Evolutionary conservation across 1,140 invertebrate genomes (phyloP).

Genomic region (Andricus grossulariae): DNA sequence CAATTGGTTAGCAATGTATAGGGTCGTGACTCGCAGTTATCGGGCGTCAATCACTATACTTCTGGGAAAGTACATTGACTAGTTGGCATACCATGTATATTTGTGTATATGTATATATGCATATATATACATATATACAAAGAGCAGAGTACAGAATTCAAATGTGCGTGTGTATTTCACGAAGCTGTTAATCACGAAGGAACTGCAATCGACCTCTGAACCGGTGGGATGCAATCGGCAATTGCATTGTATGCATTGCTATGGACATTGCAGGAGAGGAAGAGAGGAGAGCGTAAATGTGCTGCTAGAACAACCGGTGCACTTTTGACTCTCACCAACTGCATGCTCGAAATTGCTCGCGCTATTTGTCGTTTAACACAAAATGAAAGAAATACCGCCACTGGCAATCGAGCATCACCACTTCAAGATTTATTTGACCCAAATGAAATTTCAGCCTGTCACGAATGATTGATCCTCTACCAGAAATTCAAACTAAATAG

Average conservation of each 20-base stretch:
- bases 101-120: no score
- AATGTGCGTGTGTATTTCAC: conserved; percentile 44
- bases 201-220: conserved; percentile 53
- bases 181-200: conserved; percentile 58
- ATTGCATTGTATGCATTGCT: conserved; percentile 63
- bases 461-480: no score
- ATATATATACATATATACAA: background rate
- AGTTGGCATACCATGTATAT: background rate
- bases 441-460: background rate
- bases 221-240: conserved; percentile 54
- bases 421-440: conserved; percentile 23
- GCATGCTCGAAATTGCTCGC: conserved; percentile 50
- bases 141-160: background rate
- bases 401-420: conserved; percentile 21
- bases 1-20: background rate
- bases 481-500: no score
- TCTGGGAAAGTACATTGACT: conserved; percentile 16
- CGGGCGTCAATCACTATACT: background rate
- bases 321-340: conserved; percentile 59
- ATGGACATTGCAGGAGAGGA: conserved; percentile 30
- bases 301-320: conserved; percentile 56
- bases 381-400: conserved; percentile 58
- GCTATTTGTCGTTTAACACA: conserved; percentile 54
- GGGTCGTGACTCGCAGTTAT: background rate
- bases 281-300: conserved; percentile 34